Conservation (phyloP, 2,888 invertebrate species). For the Paralinhomoeus sp. region DNA sequence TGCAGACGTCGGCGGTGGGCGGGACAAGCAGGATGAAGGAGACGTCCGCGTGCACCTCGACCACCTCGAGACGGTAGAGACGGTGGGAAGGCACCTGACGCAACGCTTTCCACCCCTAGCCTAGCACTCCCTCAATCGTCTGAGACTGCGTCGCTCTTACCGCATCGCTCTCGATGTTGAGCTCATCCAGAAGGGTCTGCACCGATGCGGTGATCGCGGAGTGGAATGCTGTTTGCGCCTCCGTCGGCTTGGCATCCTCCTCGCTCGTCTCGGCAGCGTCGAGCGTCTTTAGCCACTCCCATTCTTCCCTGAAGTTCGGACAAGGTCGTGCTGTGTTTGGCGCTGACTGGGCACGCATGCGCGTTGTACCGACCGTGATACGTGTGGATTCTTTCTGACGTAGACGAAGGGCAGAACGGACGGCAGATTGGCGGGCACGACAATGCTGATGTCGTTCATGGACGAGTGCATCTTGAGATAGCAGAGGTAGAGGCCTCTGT, state of each 20-base stretch:
- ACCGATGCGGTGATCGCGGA: slow-evolving; percentile 10
- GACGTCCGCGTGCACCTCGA: slow-evolving; percentile 69
- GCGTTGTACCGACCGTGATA: slow-evolving; percentile 50
- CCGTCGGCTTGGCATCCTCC: slow-evolving; percentile 11
- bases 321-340: too few species aligned
- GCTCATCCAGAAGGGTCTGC: slow-evolving; percentile 1
- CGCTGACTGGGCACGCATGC: too few species aligned
- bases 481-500: slow-evolving; percentile 71
- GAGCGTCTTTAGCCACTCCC: slow-evolving; percentile 55
- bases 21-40: slow-evolving; percentile 77
- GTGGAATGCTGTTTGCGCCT: slow-evolving; percentile 28
- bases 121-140: slow-evolving; percentile 7
- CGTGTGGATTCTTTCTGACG: slow-evolving; percentile 77
- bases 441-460: slow-evolving; percentile 59
- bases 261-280: not conserved
- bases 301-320: slow-evolving; percentile 53
- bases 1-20: slow-evolving; percentile 70
- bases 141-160: not conserved
- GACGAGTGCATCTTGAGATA: slow-evolving; percentile 89
- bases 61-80: slow-evolving; percentile 73
- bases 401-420: slow-evolving; percentile 82
- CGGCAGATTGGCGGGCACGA: slow-evolving; percentile 71
- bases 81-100: slow-evolving; percentile 48
- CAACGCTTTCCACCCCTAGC: slow-evolving; percentile 16
- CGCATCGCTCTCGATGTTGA: not conserved